Conservation (phyloP, 2,113 vertebrate genomes). For the Ailuropoda melanoleuca region DNA sequence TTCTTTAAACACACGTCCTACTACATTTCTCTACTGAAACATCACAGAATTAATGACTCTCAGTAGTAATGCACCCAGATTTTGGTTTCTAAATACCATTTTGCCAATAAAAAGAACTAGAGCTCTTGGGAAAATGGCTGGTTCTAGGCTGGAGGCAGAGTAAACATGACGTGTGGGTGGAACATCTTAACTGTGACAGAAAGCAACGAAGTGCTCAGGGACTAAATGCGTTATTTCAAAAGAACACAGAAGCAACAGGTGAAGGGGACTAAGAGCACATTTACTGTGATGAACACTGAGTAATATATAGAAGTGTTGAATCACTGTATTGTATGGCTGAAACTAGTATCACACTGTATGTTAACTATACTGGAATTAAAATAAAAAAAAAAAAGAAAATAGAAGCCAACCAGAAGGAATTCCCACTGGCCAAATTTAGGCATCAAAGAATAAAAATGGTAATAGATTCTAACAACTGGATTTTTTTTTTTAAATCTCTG, state of each 20-base stretch:
- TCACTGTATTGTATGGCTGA: neutral
- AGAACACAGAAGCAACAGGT: neutral
- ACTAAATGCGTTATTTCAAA: neutral
- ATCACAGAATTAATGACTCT: neutral
- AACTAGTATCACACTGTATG: neutral
- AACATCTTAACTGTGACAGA: neutral
- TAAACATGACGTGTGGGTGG: neutral
- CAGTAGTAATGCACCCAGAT: neutral
- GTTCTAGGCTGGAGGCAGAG: neutral
- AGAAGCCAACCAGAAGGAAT: neutral
- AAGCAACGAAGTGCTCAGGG: neutral
- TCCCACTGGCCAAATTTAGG: neutral
- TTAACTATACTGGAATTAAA: neutral
- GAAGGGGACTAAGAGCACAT: neutral
- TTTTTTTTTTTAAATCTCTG: neutral
- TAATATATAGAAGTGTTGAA: neutral
- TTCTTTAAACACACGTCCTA: neutral
- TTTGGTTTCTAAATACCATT: constrained; percentile 23
- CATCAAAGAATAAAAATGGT: constrained; percentile 27
- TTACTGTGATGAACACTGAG: neutral
- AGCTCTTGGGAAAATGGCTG: neutral
- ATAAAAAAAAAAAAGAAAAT: neutral
- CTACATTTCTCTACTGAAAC: neutral
- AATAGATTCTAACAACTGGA: neutral
- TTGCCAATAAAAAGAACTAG: neutral